Evolutionary conservation across 1,140 invertebrate species (phyloP).

Genomic region (Megalopta genalis): DNA sequence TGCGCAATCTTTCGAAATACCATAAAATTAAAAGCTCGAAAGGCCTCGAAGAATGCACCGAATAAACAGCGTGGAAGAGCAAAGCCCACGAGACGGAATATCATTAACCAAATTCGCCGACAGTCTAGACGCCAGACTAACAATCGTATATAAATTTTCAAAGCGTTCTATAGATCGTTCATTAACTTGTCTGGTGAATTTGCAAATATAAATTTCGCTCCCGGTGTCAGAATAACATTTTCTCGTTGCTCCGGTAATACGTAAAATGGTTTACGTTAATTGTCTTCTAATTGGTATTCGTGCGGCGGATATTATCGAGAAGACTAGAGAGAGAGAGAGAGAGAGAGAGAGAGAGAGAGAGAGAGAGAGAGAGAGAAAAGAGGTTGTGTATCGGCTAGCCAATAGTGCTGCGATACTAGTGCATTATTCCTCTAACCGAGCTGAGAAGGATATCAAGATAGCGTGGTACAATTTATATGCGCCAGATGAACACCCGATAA

Average conservation of each 20-base stretch:
- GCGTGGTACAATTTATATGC: constrained; percentile 56
- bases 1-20: no score
- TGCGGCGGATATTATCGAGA: not conserved
- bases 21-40: no score
- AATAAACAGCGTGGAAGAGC: no score
- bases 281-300: constrained; percentile 1
- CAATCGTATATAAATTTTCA: not conserved
- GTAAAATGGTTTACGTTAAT: not conserved
- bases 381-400: constrained; percentile 23
- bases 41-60: no score
- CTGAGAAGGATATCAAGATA: constrained; percentile 54
- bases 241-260: not conserved
- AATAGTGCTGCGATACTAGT: constrained; percentile 54
- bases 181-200: not conserved
- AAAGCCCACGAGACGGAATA: no score
- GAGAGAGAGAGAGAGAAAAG: not conserved
- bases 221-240: not conserved
- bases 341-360: no score
- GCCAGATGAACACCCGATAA: constrained; percentile 63
- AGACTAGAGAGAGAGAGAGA: no score
- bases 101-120: not conserved
- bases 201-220: not conserved
- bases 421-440: constrained; percentile 46
- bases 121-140: not conserved
- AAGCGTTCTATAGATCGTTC: not conserved